Conservation (phyloP, 64 coral and sea anemone genomes). For the Cladopsammia gracilis region DNA sequence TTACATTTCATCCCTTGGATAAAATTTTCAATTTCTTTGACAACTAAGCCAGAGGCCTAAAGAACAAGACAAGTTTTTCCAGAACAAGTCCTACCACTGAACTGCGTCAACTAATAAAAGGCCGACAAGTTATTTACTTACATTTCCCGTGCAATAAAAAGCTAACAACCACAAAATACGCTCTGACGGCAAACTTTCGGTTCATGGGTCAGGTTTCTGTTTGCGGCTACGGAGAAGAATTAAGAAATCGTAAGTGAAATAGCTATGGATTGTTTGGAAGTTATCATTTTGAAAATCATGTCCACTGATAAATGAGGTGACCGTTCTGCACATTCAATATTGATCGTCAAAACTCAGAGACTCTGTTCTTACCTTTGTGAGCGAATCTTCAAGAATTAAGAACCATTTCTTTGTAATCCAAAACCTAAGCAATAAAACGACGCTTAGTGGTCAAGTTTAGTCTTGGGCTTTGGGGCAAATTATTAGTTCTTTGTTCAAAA, state of each 20-base stretch:
- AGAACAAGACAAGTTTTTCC: no score
- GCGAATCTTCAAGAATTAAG: background rate
- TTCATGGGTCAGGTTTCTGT: background rate
- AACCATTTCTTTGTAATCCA: background rate
- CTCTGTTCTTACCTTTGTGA: background rate
- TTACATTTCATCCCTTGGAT: no score
- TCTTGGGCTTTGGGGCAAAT: no score
- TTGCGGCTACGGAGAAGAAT: background rate
- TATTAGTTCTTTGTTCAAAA: no score
- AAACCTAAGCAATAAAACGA: background rate
- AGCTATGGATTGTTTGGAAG: background rate
- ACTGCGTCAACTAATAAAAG: background rate
- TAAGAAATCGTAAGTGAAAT: background rate
- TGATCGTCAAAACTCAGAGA: background rate
- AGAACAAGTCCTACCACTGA: no score
- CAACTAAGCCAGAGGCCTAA: no score
- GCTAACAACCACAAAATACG: background rate
- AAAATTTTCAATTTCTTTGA: no score
- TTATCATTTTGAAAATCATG: background rate
- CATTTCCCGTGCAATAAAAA: background rate
- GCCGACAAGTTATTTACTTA: conserved; percentile 4
- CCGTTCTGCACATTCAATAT: no score
- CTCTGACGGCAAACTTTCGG: background rate
- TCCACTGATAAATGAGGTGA: background rate
- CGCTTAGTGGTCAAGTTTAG: no score